Conservation (phyloP, 2,797 vertebrate species). For the Scomberomorus guttatus region DNA sequence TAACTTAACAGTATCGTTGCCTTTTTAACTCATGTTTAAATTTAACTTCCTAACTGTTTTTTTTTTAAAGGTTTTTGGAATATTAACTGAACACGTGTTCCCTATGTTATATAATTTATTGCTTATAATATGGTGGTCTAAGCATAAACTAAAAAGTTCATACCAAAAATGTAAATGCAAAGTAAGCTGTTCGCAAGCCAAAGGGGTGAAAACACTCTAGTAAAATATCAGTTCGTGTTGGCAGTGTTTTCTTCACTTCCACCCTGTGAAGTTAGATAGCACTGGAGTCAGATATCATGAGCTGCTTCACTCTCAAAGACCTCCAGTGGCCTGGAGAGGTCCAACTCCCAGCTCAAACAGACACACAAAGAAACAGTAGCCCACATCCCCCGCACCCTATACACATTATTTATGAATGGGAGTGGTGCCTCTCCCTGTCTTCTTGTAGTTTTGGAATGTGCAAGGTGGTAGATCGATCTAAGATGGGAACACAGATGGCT, state of each 20-base stretch:
- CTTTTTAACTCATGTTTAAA: background rate
- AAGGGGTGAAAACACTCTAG: slow-evolving; percentile 5
- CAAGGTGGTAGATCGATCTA: slow-evolving; percentile 65
- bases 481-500: slow-evolving; percentile 71
- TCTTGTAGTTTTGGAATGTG: slow-evolving; percentile 75
- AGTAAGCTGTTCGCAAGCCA: background rate
- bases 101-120: background rate
- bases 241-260: slow-evolving; percentile 23
- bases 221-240: slow-evolving; percentile 34
- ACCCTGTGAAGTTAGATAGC: slow-evolving; percentile 37
- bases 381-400: slow-evolving; percentile 40
- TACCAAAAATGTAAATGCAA: slow-evolving; percentile 5
- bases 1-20: background rate
- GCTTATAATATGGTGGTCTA: background rate
- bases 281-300: slow-evolving; percentile 66
- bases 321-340: slow-evolving; percentile 33
- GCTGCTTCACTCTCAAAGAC: slow-evolving; percentile 50
- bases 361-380: slow-evolving; percentile 71
- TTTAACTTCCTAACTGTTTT: background rate
- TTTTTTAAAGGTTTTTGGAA: background rate
- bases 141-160: background rate
- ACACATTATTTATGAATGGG: slow-evolving; percentile 77
- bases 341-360: slow-evolving; percentile 48
- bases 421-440: slow-evolving; percentile 51
- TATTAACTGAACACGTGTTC: background rate